Evolutionary conservation across 37 sponge, comb jelly and placozoan genomes (phyloP), one percentile per base, ranked within the genome.

Genomic region (Spongilla lacustris): DNA sequence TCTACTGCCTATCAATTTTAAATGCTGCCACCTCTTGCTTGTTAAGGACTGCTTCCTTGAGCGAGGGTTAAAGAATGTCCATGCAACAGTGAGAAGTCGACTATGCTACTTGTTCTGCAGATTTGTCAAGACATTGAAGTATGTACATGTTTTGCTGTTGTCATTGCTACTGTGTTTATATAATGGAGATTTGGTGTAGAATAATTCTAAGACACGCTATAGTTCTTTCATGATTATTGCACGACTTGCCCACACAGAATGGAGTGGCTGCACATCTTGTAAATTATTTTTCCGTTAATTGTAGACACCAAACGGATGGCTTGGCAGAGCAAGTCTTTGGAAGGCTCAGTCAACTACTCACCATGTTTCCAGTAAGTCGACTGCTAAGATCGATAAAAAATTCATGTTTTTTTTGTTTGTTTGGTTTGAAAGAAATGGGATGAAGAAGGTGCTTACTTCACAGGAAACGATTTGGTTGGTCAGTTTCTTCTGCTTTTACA

Each of bases 71-170:
- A 69, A 81, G 67, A 83, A 93, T 74, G 32, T 38, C 22, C 78
- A 88, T 71, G 50, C 84, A 67, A 36, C 73, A 35, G 81, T 97
- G 26, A 67, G 98, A 48, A 95, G 96, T 67, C 85, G 98, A 6
- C 78, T 88, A 24, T 91, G 90, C 75, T 97, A 95, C 79, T 71
- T 92, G 31, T 85, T 97, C 68, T 82, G 91, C 2, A 78, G 96
- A 31, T 97, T 97, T 71, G 50, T 97, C 79, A 97, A 97, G 76
- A 24, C 82, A 19, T 28, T 86, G 0, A 87, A 85, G 97, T 94
- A 68, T 32, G 82, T 48, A 23, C 41, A 41, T 41, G 41, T n/a
- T n/a, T 69, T n/a, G 23, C 32, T 31, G 27, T 80, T 8, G 8
- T 46, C 8, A 46, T 13, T 46, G 8, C 24, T 70, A n/a, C 75